phyloP scores from a whole-genome alignment of 2,113 vertebrate genomes.

The Alosa alosa region DNA sequence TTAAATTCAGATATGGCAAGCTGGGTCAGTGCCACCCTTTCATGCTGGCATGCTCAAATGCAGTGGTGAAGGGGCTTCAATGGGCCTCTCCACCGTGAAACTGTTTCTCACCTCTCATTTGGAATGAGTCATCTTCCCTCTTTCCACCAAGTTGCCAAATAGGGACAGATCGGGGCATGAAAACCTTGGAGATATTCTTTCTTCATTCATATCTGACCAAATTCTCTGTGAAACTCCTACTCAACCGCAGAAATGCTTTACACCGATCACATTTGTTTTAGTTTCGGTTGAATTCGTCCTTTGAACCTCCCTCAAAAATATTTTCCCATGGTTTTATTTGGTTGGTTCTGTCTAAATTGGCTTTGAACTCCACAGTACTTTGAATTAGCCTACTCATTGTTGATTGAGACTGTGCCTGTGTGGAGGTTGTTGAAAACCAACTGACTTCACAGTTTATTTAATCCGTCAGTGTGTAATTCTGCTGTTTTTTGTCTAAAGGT shows the following conservation, averaged over 20 bases:
- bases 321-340: background rate
- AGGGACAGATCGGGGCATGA: background rate
- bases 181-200: background rate
- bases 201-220: background rate
- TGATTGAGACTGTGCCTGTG: background rate
- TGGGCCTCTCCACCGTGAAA: background rate
- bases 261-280: background rate
- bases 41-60: background rate
- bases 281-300: background rate
- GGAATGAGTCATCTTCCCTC: background rate
- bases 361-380: background rate
- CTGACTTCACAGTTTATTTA: background rate
- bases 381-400: background rate
- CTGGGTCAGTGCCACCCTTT: background rate
- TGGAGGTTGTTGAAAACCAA: background rate
- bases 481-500: slow-evolving; percentile 45
- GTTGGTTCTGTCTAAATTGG: background rate
- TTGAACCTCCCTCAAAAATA: background rate
- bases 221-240: background rate
- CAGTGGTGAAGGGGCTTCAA: background rate
- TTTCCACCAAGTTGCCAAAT: background rate
- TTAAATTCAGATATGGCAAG: background rate
- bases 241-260: background rate
- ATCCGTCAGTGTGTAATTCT: background rate
- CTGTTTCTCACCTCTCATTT: background rate